Evolutionary conservation across 1,140 invertebrate genomes (phyloP), one percentile per base, ranked within the genome.

Genomic region (Leptinotarsa undecemlineata): DNA sequence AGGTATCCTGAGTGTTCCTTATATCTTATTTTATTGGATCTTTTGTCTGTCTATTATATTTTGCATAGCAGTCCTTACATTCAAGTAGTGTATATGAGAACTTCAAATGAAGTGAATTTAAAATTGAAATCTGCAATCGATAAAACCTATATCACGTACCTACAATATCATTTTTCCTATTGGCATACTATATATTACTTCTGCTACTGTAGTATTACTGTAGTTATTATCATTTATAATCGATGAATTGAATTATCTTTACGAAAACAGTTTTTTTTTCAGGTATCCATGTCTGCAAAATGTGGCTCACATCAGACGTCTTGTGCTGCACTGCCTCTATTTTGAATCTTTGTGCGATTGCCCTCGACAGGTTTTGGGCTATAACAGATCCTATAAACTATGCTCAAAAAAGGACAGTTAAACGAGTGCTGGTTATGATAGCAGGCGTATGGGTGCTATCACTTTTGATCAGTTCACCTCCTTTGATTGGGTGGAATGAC

Each of bases 321-420:
- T 90, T 99, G 75, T 97, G 96, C 82, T 97, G 96, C 85, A 99
- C 98, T 1, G 97, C 96, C 3, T 98, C 96, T 57, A 99, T 99
- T 81, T 87, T 99, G 47, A 98, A 99, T 85, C 87, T 99, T 63
- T 98, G 96, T 85, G 96, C 96, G 3, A 99, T 99, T 74, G 96
- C 97, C 1, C 86, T 99, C n/a, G 96, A 97, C 84, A 87, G 95
- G 61, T 97, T 96, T 84, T 95, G 94, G 94, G 98, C 98, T 8
- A 99, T 99, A 67, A 98, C 96, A 1, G 97, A 99, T 85, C 98
- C 98, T 0, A 96, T 99, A 73, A 96, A 97, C 82, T 99, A 99
- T 86, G 96, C 97, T 4, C 95, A 97, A 83, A 97, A 97, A 85
- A 90, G 98, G 74, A 98, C 97, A 2, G 86, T 96, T n/a, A 93